These are phyloP conservation scores for Goniozus legneri DNA, from an alignment of 1,140 invertebrate species.

Conservation along the genomic window DNA sequence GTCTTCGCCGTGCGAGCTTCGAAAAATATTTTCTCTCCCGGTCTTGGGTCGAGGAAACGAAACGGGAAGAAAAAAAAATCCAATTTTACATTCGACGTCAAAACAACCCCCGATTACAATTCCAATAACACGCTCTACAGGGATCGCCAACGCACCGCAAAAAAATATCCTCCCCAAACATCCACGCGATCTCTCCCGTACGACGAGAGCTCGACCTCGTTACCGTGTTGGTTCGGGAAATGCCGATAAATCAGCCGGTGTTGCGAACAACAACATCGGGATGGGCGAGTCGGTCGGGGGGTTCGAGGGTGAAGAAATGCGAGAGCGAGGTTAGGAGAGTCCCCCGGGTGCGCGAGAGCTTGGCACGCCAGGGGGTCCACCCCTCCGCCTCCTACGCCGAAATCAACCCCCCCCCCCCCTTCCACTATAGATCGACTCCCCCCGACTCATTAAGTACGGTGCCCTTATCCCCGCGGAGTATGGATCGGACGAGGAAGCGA, in stretches of 20 bases:
- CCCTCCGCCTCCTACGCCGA: too few species aligned
- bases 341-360: constrained; percentile 27
- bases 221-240: constrained; percentile 41
- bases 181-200: too few species aligned
- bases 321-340: constrained; percentile 25
- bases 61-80: too few species aligned
- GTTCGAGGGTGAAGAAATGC: constrained; percentile 12
- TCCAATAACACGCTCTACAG: too few species aligned
- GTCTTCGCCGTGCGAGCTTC: too few species aligned
- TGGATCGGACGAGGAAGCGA: constrained; percentile 10
- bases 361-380: constrained; percentile 12
- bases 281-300: constrained; percentile 14
- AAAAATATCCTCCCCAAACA: too few species aligned
- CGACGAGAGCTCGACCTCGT: constrained; percentile 35
- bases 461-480: constrained; percentile 28
- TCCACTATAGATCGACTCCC: constrained; percentile 25
- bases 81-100: too few species aligned
- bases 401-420: too few species aligned
- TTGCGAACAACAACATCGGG: constrained; percentile 22
- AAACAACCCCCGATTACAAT: too few species aligned
- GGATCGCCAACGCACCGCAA: too few species aligned
- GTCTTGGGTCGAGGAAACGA: too few species aligned
- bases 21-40: too few species aligned
- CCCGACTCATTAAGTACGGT: constrained; percentile 48
- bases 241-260: constrained; percentile 49